Percentiles rank a stretch among this genome's conserved stretches.
phyloP scores from a whole-genome alignment of 2,113 vertebrate genomes.

The Oxyura jamaicensis region DNA sequence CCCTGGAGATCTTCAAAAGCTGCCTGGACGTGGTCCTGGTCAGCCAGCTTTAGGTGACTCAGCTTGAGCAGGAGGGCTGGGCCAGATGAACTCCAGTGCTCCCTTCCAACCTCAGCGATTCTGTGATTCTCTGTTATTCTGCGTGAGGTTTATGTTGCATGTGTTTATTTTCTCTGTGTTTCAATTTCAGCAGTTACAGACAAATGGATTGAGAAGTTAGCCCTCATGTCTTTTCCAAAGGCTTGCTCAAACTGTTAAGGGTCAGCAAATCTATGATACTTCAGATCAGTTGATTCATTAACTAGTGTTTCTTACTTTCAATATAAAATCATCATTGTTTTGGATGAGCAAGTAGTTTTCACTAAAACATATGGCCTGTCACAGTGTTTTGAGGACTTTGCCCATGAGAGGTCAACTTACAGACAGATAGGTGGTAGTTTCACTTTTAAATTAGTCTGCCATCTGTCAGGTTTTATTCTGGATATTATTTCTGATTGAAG shows the following conservation, averaged over 20 bases:
- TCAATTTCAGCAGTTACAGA: neutral
- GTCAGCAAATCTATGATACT: neutral
- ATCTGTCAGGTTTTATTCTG: constrained; percentile 9
- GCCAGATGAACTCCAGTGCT: neutral
- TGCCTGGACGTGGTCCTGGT: neutral
- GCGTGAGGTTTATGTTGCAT: neutral
- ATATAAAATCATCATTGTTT: neutral
- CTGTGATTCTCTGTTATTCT: neutral
- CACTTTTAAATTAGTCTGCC: constrained; percentile 3
- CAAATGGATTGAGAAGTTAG: neutral
- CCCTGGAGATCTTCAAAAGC: neutral
- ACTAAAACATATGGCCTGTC: neutral
- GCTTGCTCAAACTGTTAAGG: neutral
- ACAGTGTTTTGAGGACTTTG: constrained; percentile 4
- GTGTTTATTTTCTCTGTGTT: neutral
- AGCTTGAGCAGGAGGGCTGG: neutral
- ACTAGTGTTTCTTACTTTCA: neutral
- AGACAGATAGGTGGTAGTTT: neutral
- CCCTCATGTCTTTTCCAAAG: neutral
- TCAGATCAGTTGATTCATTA: neutral
- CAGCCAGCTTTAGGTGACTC: neutral
- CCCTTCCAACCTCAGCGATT: neutral
- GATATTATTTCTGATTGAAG: neutral
- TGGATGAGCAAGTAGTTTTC: neutral
- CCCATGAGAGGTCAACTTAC: neutral